These are phyloP conservation scores for Typhlichthys subterraneus DNA, from an alignment of 2,797 vertebrate species.

Conservation along the genomic window DNA sequence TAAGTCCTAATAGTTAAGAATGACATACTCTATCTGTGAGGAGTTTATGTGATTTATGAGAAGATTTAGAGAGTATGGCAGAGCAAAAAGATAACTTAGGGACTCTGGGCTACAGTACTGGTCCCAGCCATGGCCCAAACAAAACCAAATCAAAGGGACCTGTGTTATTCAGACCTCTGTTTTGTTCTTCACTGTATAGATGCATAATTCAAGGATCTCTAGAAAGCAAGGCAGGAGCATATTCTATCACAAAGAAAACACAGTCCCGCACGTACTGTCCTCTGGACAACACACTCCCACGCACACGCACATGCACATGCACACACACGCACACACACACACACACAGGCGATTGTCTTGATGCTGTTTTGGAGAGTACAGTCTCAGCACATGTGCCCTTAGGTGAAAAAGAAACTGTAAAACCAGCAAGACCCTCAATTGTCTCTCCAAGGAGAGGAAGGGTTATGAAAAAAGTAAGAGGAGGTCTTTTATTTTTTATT, in stretches of 20 bases:
- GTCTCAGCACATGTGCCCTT: slow-evolving; percentile 58
- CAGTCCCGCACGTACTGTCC: slow-evolving; percentile 46
- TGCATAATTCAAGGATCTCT: slow-evolving; percentile 69
- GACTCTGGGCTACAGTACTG: too few species aligned
- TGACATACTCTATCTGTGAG: too few species aligned
- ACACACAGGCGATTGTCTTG: slow-evolving; percentile 57
- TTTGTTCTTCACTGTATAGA: slow-evolving; percentile 58
- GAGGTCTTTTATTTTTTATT: slow-evolving; percentile 5
- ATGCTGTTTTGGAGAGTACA: slow-evolving; percentile 50
- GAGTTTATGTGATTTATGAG: too few species aligned
- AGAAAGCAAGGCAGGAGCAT: slow-evolving; percentile 68
- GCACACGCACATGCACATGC: neutral
- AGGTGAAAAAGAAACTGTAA: slow-evolving; percentile 65
- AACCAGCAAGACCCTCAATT: slow-evolving; percentile 61
- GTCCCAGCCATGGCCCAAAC: slow-evolving; percentile 10
- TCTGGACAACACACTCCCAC: slow-evolving; percentile 44
- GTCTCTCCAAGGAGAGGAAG: slow-evolving; percentile 73
- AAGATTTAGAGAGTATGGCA: too few species aligned
- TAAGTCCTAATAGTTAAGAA: too few species aligned
- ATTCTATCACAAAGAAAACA: slow-evolving; percentile 72
- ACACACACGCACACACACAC: neutral
- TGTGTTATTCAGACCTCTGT: slow-evolving; percentile 61
- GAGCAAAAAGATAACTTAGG: too few species aligned
- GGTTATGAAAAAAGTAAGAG: slow-evolving; percentile 35
- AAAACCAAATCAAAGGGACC: slow-evolving; percentile 67